Evolutionary conservation across 1,140 invertebrate genomes (phyloP).

Genomic region (Heliothis virescens): DNA sequence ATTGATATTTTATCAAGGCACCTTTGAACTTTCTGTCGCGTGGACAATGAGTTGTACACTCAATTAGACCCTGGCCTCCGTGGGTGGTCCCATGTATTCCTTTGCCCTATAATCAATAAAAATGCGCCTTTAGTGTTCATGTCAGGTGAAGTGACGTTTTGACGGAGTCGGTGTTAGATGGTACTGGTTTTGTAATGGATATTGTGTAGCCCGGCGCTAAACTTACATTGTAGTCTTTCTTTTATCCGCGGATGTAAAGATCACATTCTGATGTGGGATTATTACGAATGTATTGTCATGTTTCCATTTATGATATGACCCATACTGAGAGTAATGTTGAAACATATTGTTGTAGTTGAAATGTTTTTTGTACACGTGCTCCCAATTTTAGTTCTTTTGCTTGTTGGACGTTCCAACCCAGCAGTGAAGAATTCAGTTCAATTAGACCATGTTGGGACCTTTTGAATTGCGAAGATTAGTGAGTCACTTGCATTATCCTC

Average conservation of each 20-base stretch:
- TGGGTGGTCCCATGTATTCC: conserved; percentile 69
- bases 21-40: conserved; percentile 70
- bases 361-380: too few relatives aligned
- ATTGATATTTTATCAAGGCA: conserved; percentile 70
- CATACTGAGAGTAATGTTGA: not conserved
- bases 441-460: too few relatives aligned
- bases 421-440: not conserved
- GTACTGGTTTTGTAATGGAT: conserved; percentile 46
- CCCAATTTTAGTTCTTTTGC: too few relatives aligned
- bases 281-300: conserved; percentile 26
- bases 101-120: conserved; percentile 63
- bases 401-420: not conserved
- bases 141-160: conserved; percentile 57
- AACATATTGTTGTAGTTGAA: not conserved
- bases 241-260: conserved; percentile 14
- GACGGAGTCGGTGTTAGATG: conserved; percentile 42
- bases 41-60: conserved; percentile 67
- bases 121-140: conserved; percentile 51
- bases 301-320: conserved; percentile 30
- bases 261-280: conserved; percentile 19
- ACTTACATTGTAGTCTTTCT: conserved; percentile 5
- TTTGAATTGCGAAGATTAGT: too few relatives aligned
- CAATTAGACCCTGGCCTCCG: conserved; percentile 64
- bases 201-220: conserved; percentile 35
- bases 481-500: too few relatives aligned